phyloP scores from a whole-genome alignment of 2,113 vertebrate species.

The Corythoichthys intestinalis region DNA sequence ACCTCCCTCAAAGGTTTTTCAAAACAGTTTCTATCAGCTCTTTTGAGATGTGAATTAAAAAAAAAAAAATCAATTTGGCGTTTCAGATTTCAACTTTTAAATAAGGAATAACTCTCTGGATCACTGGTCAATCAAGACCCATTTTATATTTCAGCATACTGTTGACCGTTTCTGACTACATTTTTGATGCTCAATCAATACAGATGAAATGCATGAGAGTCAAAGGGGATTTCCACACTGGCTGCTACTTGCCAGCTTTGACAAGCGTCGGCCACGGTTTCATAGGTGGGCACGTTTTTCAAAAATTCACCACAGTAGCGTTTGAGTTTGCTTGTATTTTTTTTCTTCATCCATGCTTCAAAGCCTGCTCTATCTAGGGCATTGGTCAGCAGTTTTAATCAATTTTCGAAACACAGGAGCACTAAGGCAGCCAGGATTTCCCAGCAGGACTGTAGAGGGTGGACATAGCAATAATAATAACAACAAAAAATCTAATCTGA shows the following conservation, averaged over 20 bases:
- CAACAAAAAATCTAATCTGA: slow-evolving; percentile 76
- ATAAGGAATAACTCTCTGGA: slow-evolving; percentile 4
- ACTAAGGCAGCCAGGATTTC: slow-evolving; percentile 55
- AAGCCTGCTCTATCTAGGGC: slow-evolving; percentile 63
- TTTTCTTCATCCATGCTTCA: slow-evolving; percentile 49
- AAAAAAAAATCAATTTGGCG: background rate
- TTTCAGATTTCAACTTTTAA: slow-evolving; percentile 2
- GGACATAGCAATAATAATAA: slow-evolving; percentile 75
- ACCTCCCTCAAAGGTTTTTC: background rate
- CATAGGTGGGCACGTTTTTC: slow-evolving; percentile 34
- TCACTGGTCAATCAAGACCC: slow-evolving; percentile 8
- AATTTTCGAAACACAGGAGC: slow-evolving; percentile 66
- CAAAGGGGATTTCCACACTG: slow-evolving; percentile 10
- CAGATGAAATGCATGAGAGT: slow-evolving; percentile 8
- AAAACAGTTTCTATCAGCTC: background rate
- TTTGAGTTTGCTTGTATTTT: slow-evolving; percentile 43
- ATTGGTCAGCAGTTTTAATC: slow-evolving; percentile 75
- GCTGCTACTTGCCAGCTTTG: background rate
- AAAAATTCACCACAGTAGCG: slow-evolving; percentile 30
- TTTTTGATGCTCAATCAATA: slow-evolving; percentile 11
- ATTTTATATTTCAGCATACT: slow-evolving; percentile 14
- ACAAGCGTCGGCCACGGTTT: slow-evolving; percentile 10
- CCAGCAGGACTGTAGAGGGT: slow-evolving; percentile 53
- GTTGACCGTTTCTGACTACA: slow-evolving; percentile 17
- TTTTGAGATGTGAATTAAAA: background rate